Evolutionary conservation across 2,797 vertebrate species (phyloP).

Genomic region (Lacerta viridis): DNA sequence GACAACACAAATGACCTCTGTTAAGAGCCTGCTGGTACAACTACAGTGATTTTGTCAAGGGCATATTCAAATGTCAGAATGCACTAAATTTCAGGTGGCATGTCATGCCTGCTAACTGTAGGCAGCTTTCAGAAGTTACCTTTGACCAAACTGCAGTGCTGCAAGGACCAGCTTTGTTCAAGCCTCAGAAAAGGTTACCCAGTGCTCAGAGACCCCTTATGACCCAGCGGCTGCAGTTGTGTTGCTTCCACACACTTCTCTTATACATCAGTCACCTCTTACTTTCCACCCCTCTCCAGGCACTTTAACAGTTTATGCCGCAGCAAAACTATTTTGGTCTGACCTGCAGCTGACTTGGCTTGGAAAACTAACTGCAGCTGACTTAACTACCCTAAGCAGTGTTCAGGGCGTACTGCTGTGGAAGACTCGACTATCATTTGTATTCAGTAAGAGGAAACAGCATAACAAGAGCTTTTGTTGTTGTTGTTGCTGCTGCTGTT

Average conservation of each 20-base stretch:
- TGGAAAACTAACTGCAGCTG: constrained; percentile 42
- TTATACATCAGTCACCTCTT: background rate
- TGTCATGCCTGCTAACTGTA: background rate
- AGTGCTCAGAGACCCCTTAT: background rate
- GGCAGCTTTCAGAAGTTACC: constrained; percentile 34
- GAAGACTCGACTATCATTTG: background rate
- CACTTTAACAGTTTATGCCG: background rate
- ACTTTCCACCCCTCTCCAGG: background rate
- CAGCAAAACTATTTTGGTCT: background rate
- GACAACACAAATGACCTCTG: background rate
- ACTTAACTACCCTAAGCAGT: constrained; percentile 8
- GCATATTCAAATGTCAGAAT: background rate
- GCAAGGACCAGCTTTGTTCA: background rate
- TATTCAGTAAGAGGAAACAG: background rate
- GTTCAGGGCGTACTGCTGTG: background rate
- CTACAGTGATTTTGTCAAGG: background rate
- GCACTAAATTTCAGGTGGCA: background rate
- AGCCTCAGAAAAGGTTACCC: constrained; percentile 10
- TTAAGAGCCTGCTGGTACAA: background rate
- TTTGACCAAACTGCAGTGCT: constrained; percentile 25
- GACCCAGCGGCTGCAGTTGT: constrained; percentile 8
- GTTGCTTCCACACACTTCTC: constrained; percentile 28
- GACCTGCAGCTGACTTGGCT: background rate
- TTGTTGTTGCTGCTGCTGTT: background rate
- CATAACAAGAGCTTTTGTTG: background rate